Evolutionary conservation across 2,888 invertebrate genomes (phyloP).

Genomic region (Schizotus pectinicornis): DNA sequence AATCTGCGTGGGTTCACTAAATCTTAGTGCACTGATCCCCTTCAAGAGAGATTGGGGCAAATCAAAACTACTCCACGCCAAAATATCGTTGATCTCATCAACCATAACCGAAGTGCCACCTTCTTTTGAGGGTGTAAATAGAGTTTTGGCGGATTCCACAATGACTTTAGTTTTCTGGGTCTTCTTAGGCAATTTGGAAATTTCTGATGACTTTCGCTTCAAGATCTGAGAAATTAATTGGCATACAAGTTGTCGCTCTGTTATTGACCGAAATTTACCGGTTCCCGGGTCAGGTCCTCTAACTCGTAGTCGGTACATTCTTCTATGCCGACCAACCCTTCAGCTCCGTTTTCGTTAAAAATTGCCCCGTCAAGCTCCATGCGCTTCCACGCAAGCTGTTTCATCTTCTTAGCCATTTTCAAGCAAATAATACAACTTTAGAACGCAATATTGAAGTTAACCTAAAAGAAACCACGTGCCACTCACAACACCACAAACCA

Average conservation of each 20-base stretch:
- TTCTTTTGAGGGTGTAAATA: constrained; percentile 30
- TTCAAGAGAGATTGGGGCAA: constrained; percentile 74
- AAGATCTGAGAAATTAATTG: constrained; percentile 42
- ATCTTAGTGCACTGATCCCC: constrained; percentile 78
- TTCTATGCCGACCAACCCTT: constrained; percentile 79
- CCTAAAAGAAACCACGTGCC: too few species aligned
- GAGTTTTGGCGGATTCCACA: not conserved
- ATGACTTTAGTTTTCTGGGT: constrained; percentile 18
- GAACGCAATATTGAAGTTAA: too few species aligned
- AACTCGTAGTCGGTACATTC: constrained; percentile 75
- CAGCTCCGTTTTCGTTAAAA: constrained; percentile 58
- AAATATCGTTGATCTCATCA: constrained; percentile 56
- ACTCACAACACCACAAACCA: too few species aligned
- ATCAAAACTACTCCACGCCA: constrained; percentile 71
- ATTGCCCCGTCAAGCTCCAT: constrained; percentile 68
- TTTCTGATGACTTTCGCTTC: constrained; percentile 28
- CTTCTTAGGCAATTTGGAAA: constrained; percentile 4
- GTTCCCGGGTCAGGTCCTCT: constrained; percentile 56
- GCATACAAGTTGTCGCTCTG: constrained; percentile 32
- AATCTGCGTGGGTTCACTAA: constrained; percentile 86
- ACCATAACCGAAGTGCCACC: constrained; percentile 12
- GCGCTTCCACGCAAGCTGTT: constrained; percentile 65
- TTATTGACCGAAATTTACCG: not conserved
- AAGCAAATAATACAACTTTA: too few species aligned
- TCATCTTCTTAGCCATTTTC: not conserved